Evolutionary conservation across 2,797 vertebrate genomes (phyloP).

Genomic region (Acrossocheilus wenchowensis): DNA sequence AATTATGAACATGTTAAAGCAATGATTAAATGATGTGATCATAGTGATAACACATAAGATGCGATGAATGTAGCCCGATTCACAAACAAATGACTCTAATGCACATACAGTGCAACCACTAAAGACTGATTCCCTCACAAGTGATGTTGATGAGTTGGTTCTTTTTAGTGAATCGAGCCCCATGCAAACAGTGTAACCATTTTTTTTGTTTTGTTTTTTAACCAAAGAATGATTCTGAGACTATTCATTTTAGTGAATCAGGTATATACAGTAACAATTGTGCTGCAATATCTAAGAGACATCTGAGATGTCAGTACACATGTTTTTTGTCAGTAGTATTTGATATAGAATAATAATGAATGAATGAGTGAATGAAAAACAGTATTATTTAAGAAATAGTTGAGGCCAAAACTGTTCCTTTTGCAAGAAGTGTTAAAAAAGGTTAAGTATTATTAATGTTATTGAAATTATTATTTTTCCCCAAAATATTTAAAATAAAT

Average conservation of each 20-base stretch:
- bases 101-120: background rate
- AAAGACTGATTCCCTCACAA: background rate
- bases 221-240: background rate
- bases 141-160: background rate
- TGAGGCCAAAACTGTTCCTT: background rate
- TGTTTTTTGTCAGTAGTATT: background rate
- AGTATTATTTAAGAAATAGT: background rate
- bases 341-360: background rate
- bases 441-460: background rate
- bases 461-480: background rate
- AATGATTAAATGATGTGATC: background rate
- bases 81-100: background rate
- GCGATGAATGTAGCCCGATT: background rate
- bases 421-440: background rate
- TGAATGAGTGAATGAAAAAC: background rate
- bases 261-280: background rate
- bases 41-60: background rate
- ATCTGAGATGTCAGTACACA: background rate
- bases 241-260: background rate
- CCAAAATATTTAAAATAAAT: background rate
- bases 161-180: background rate
- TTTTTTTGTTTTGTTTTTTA: background rate
- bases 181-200: background rate
- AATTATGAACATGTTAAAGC: background rate
- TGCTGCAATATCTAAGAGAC: background rate